These are phyloP conservation scores for Pectinophora gossypiella DNA, from an alignment of 1,140 invertebrate genomes.

Conservation along the genomic window DNA sequence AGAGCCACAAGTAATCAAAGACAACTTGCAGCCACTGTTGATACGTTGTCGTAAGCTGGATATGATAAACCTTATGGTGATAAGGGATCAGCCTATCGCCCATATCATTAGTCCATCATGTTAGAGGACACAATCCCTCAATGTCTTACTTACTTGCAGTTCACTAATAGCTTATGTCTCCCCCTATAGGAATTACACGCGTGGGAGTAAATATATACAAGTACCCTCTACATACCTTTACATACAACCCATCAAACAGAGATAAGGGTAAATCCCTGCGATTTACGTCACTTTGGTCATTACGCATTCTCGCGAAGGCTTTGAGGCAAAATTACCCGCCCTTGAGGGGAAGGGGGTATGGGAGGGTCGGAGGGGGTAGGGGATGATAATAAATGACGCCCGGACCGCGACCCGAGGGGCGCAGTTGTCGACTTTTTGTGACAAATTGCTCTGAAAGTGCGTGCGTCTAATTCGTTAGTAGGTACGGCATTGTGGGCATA, in stretches of 20 bases:
- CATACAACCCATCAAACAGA: not conserved
- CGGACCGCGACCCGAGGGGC: slow-evolving; percentile 4
- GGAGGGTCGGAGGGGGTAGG: not conserved
- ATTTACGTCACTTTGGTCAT: slow-evolving; percentile 16
- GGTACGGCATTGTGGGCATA: not conserved
- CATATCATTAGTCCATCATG: too few species aligned
- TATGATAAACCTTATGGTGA: too few species aligned
- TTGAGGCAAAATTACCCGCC: slow-evolving; percentile 16
- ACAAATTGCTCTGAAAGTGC: slow-evolving; percentile 14
- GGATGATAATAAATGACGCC: slow-evolving; percentile 18
- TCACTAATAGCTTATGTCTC: too few species aligned
- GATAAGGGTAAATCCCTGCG: slow-evolving; percentile 13
- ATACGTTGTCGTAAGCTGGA: too few species aligned
- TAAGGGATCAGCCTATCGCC: too few species aligned
- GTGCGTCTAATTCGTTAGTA: not conserved
- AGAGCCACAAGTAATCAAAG: too few species aligned
- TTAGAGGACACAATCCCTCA: too few species aligned
- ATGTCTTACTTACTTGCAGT: too few species aligned
- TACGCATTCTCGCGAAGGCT: slow-evolving; percentile 15
- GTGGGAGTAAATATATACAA: too few species aligned
- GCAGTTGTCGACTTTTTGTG: slow-evolving; percentile 17
- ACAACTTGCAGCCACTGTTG: too few species aligned
- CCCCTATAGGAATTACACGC: too few species aligned
- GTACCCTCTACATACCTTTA: not conserved
- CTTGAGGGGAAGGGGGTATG: slow-evolving; percentile 2